Conservation (phyloP, 2,888 invertebrate genomes). For the Seira sanloemensis region DNA sequence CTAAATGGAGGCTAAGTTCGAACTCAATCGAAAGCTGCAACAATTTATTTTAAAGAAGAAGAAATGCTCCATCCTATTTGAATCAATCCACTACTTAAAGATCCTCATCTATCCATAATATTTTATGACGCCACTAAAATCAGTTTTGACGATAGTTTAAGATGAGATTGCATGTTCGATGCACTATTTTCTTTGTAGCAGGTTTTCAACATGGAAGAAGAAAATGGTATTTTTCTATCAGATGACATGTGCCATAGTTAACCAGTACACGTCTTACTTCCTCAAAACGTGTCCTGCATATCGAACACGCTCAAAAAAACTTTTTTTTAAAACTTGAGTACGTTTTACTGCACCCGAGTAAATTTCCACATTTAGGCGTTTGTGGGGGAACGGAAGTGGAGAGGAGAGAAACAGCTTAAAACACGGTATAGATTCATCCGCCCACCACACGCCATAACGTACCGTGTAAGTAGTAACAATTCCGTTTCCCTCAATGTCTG, state of each 20-base stretch:
- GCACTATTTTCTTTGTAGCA: background rate
- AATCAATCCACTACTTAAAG: no score
- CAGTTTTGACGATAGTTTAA: background rate
- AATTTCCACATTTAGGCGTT: constrained; percentile 8
- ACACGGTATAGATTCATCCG: background rate
- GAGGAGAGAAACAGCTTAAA: background rate
- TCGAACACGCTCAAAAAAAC: constrained; percentile 13
- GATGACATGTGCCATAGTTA: constrained; percentile 54
- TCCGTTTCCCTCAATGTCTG: background rate
- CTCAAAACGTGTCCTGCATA: constrained; percentile 52
- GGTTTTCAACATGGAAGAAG: background rate
- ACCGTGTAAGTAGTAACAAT: background rate
- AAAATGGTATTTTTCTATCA: background rate
- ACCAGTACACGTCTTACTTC: constrained; percentile 40
- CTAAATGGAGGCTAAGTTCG: no score
- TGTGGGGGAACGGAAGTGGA: background rate
- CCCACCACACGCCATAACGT: constrained; percentile 2
- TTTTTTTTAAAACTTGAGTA: constrained; percentile 11
- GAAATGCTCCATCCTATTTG: no score
- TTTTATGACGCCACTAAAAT: no score
- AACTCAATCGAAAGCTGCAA: no score
- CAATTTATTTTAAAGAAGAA: no score
- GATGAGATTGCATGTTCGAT: constrained; percentile 1
- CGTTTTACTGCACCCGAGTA: constrained; percentile 17
- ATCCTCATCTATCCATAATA: no score